Evolutionary conservation across 2,888 invertebrate genomes (phyloP).

Genomic region (Scaeva pyrastri): DNA sequence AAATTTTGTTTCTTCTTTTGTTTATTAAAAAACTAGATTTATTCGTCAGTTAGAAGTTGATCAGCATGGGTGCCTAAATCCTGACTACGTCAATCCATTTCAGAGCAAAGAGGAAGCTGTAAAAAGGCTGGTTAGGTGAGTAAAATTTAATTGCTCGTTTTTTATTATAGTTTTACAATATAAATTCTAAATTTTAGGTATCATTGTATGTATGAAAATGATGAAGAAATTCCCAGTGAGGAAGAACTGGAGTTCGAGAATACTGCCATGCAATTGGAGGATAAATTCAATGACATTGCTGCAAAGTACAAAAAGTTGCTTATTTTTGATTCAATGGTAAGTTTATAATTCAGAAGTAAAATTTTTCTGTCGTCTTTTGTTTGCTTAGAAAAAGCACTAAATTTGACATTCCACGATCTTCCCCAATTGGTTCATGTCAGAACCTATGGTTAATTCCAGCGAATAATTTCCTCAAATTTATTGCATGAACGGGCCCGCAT

Average conservation of each 20-base stretch:
- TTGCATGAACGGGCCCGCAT: too few relatives aligned
- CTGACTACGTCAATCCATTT: slow-evolving; percentile 90
- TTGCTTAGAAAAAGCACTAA: too few relatives aligned
- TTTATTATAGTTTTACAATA: neutral
- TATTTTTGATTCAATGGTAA: slow-evolving; percentile 91
- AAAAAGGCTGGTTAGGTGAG: slow-evolving; percentile 87
- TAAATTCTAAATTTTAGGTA: slow-evolving; percentile 84
- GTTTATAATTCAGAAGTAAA: slow-evolving; percentile 73
- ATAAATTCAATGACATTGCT: slow-evolving; percentile 89
- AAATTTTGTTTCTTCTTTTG: slow-evolving; percentile 55
- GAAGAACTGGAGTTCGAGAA: slow-evolving; percentile 89
- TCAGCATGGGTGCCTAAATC: slow-evolving; percentile 89
- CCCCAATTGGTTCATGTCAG: too few relatives aligned
- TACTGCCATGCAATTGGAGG: slow-evolving; percentile 88
- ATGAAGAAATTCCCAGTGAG: slow-evolving; percentile 87
- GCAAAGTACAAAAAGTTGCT: slow-evolving; percentile 90
- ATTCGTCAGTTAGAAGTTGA: slow-evolving; percentile 90
- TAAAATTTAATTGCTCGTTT: neutral
- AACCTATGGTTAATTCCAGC: too few relatives aligned
- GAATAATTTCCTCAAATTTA: too few relatives aligned
- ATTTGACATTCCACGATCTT: too few relatives aligned
- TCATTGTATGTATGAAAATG: slow-evolving; percentile 88
- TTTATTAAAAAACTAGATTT: slow-evolving; percentile 85
- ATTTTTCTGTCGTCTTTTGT: too few relatives aligned
- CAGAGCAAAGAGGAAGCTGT: slow-evolving; percentile 89